Evolutionary conservation across 2,888 invertebrate genomes (phyloP), one percentile per base, ranked within the genome.

Genomic region (Bombylius discolor): DNA sequence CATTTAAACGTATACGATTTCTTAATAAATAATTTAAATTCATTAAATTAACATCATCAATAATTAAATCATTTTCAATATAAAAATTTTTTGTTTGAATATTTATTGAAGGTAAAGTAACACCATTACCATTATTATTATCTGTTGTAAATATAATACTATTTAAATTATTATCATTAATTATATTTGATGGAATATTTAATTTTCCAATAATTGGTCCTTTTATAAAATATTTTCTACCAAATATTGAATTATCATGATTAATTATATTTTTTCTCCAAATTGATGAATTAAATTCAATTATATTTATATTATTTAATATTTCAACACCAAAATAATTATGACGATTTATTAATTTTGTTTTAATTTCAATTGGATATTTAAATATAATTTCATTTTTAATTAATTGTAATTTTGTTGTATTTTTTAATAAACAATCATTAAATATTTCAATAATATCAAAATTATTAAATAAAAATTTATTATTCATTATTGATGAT

Each of bases 261-360:
- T 23, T 23, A 23, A 23, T 23, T 23, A 3, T 23, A 23, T 23
- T 23, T 23, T 23, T 23, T 23, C 23, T 23, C 3, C 1, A 3
- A 23, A 72, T 58, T 0, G 72, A 70, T 14, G 61, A 57, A 61
- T 71, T 70, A 3, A 71, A 62, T 5, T 64, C 62, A 5, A 53
- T 5, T 4, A 68, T 58, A 57, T 72, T 65, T 11, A 71, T 65
- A 12, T 58, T 49, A 53, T 72, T 61, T 9, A 61, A 49, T 8
- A 51, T 14, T 31, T 14, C 45, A 3, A 55, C 13, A 1, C 50
- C 56, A 9, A 61, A 4, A 36, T 11, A 11, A 36, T 36, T 36
- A 36, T 36, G 7, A 42, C 11, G 39, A 42, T 42, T 42, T 8
- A 11, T 42, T 42, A 42, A 42, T 11, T 11, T 42, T 23, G 23